These are phyloP conservation scores for Sminthurides aquaticus DNA, from an alignment of 2,888 invertebrate species.

Conservation along the genomic window DNA sequence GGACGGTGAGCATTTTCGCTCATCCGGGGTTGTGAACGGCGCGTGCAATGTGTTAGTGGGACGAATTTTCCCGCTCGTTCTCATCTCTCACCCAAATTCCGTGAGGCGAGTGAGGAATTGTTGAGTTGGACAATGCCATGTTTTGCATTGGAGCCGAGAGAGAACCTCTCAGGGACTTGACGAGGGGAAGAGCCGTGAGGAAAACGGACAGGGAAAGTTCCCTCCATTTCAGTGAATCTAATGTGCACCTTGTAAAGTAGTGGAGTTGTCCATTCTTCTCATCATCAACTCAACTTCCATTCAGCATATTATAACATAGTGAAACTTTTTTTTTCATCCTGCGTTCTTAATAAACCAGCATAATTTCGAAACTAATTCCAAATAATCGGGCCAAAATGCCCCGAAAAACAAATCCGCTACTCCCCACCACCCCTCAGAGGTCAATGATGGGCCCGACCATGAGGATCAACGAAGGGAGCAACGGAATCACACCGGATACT, in stretches of 20 bases:
- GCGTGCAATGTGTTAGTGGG: no score
- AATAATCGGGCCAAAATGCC: constrained; percentile 16
- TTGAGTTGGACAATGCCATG: background rate
- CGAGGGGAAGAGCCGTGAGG: background rate
- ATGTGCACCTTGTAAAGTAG: constrained; percentile 6
- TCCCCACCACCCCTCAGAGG: constrained; percentile 18
- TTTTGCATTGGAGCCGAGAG: background rate
- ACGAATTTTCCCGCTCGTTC: background rate
- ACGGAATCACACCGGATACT: constrained; percentile 24
- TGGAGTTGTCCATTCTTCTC: no score
- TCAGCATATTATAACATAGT: no score
- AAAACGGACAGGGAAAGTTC: constrained; percentile 18
- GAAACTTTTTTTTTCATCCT: background rate
- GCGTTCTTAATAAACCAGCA: background rate
- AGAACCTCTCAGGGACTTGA: no score
- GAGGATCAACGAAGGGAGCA: background rate
- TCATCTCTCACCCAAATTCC: background rate
- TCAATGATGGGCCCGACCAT: background rate
- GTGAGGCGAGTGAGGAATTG: background rate
- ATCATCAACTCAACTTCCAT: no score
- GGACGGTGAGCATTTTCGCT: no score
- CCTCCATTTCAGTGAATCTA: constrained; percentile 13
- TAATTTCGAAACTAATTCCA: constrained; percentile 1
- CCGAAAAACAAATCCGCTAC: constrained; percentile 19
- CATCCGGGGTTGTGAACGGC: no score